Evolutionary conservation across 1,140 invertebrate species (phyloP).

Genomic region (Drosophila takahashii): DNA sequence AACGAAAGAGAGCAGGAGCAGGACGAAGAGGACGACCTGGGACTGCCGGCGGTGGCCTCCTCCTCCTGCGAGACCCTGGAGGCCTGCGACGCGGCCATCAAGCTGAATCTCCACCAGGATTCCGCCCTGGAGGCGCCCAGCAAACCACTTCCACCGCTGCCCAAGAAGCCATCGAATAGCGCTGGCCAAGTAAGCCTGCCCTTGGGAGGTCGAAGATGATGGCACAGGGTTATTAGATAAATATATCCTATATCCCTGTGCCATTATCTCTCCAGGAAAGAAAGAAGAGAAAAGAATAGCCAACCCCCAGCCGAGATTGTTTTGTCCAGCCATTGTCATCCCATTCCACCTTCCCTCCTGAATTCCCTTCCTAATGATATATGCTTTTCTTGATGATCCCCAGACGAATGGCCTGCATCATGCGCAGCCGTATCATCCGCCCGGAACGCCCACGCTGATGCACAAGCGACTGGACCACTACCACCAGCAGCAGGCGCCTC

Average conservation of each 20-base stretch:
- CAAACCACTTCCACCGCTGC: slow-evolving; percentile 76
- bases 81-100: slow-evolving; percentile 57
- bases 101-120: slow-evolving; percentile 4
- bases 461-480: slow-evolving; percentile 71
- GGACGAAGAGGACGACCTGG: slow-evolving; percentile 8
- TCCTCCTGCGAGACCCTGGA: slow-evolving; percentile 81
- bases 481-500: slow-evolving; percentile 72
- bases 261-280: slow-evolving; percentile 5
- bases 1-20: not conserved
- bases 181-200: slow-evolving; percentile 55
- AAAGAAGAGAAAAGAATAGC: slow-evolving; percentile 60
- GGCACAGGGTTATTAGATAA: not conserved
- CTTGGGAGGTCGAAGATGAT: not conserved
- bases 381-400: not conserved
- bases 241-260: not conserved
- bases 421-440: slow-evolving; percentile 79
- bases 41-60: slow-evolving; percentile 43
- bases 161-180: slow-evolving; percentile 41
- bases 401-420: slow-evolving; percentile 73
- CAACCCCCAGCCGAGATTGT: slow-evolving; percentile 60
- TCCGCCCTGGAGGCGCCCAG: slow-evolving; percentile 51
- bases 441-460: slow-evolving; percentile 65
- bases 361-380: not conserved
- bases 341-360: slow-evolving; percentile 4
- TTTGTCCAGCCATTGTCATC: slow-evolving; percentile 44